A percentile compares a stretch with the other conserved stretches of the same genome.
Evolutionary conservation across 2,888 invertebrate species (phyloP).

Genomic region (Horisme vitalbata): DNA sequence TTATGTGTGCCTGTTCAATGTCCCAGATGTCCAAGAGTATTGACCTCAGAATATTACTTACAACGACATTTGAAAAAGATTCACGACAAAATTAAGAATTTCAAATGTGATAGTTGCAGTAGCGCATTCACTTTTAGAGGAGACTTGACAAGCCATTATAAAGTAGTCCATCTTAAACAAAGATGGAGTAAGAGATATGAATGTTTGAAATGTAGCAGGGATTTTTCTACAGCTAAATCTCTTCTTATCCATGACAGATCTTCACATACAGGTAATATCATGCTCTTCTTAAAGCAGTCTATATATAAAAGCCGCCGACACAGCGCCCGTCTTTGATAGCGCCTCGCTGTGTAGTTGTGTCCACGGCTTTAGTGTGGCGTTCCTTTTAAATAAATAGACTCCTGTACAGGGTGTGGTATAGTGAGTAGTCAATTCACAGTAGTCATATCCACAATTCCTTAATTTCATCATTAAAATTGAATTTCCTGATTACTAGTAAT

Average conservation of each 20-base stretch:
- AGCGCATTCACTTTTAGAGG: constrained; percentile 60
- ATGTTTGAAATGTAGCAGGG: constrained; percentile 71
- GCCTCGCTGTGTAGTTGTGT: too few relatives aligned
- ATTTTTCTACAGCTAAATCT: constrained; percentile 66
- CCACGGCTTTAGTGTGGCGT: too few relatives aligned
- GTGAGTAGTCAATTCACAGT: too few relatives aligned
- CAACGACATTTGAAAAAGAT: constrained; percentile 61
- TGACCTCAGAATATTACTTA: constrained; percentile 57
- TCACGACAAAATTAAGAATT: constrained; percentile 55
- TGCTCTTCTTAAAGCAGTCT: neutral
- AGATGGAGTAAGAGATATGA: constrained; percentile 49
- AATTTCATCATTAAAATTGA: too few relatives aligned
- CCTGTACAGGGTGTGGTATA: too few relatives aligned
- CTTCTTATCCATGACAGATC: constrained; percentile 73
- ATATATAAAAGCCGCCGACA: too few relatives aligned
- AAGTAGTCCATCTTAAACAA: constrained; percentile 53
- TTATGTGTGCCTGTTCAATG: constrained; percentile 56
- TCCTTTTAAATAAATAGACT: too few relatives aligned
- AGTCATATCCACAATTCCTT: too few relatives aligned
- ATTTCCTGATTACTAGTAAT: too few relatives aligned
- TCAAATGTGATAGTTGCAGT: constrained; percentile 65
- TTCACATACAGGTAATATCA: constrained; percentile 63
- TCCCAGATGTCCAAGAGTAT: constrained; percentile 56
- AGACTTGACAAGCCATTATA: constrained; percentile 59
- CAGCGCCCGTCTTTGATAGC: too few relatives aligned